A percentile compares a stretch with the other conserved stretches of the same genome.
Evolutionary conservation across 2,113 vertebrate genomes (phyloP).

Genomic region (Myanophis thanlyinensis): DNA sequence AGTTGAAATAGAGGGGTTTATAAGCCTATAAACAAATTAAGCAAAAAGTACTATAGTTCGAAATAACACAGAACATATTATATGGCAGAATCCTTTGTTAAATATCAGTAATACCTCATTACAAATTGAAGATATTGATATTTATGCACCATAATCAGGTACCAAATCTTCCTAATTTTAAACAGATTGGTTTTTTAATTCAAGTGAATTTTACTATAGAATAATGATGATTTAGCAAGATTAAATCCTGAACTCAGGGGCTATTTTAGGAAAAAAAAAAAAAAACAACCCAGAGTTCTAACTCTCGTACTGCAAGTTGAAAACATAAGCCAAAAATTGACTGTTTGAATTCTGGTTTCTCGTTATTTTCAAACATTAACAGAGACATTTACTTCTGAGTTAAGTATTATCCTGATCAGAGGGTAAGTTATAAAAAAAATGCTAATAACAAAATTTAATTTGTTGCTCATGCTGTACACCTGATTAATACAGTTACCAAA

Average conservation of each 20-base stretch:
- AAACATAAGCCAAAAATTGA: not conserved
- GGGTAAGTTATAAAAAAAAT: not conserved
- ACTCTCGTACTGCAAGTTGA: too few species aligned
- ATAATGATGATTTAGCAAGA: not conserved
- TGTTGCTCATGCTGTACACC: not conserved
- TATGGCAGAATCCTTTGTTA: not conserved
- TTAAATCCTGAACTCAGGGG: not conserved
- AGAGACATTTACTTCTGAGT: not conserved
- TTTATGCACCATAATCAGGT: not conserved
- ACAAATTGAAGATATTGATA: not conserved
- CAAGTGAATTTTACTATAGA: not conserved
- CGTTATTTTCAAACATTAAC: not conserved
- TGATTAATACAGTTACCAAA: not conserved
- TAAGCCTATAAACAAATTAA: not conserved
- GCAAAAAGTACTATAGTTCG: not conserved
- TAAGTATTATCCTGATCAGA: not conserved
- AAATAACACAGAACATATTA: not conserved
- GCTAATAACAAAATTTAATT: not conserved
- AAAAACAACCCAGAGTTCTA: not conserved
- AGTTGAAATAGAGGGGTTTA: too few species aligned
- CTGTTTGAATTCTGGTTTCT: not conserved
- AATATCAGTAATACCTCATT: not conserved
- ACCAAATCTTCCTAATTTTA: not conserved
- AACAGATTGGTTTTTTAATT: not conserved
- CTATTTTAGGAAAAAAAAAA: too few species aligned